Evolutionary conservation across 1,140 invertebrate genomes (phyloP).

Genomic region (Ips nitidus): DNA sequence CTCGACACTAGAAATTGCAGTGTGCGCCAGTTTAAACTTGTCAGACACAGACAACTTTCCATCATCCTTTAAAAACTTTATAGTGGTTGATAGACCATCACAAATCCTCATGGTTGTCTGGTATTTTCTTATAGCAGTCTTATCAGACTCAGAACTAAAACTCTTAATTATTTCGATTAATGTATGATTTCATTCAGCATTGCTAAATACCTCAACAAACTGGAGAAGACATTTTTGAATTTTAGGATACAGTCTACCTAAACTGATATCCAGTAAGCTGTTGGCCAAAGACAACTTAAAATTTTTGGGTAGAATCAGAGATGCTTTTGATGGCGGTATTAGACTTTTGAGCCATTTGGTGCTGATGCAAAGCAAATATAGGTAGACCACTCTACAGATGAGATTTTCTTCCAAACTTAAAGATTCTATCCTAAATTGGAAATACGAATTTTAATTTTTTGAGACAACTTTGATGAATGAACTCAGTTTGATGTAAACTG

Average conservation of each 20-base stretch:
- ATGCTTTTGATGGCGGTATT: constrained; percentile 40
- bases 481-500: no score
- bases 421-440: constrained; percentile 45
- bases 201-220: constrained; percentile 41
- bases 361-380: constrained; percentile 46
- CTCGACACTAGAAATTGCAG: constrained; percentile 54
- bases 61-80: constrained; percentile 54
- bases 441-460: neutral
- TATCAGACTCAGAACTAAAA: constrained; percentile 39
- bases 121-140: constrained; percentile 48
- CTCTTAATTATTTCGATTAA: constrained; percentile 36
- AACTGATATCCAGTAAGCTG: constrained; percentile 47
- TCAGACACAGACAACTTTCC: constrained; percentile 43
- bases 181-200: neutral
- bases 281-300: constrained; percentile 48
- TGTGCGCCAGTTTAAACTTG: constrained; percentile 51
- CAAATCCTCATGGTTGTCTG: constrained; percentile 54
- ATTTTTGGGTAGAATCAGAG: constrained; percentile 47
- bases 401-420: constrained; percentile 42
- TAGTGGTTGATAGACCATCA: constrained; percentile 54
- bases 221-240: constrained; percentile 45
- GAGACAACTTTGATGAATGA: no score
- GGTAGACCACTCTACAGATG: constrained; percentile 41
- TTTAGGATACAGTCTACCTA: constrained; percentile 48
- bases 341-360: constrained; percentile 42